These are phyloP conservation scores for Agrenia bidenticulata DNA, from an alignment of 2,888 invertebrate species.

Conservation along the genomic window DNA sequence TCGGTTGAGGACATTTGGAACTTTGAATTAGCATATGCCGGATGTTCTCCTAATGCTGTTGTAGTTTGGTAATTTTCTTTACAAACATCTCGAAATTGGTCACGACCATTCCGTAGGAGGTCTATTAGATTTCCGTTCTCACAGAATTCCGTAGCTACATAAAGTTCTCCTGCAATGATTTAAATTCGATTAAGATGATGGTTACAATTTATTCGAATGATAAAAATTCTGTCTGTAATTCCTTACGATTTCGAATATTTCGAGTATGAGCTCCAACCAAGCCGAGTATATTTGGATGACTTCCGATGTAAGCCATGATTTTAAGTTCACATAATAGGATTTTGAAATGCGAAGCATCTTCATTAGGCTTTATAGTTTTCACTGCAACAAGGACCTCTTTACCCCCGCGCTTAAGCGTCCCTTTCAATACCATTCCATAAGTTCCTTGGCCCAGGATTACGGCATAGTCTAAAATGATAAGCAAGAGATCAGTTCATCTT, in stretches of 20 bases:
- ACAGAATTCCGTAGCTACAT: not conserved
- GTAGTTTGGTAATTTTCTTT: not conserved
- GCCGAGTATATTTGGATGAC: conserved; percentile 39
- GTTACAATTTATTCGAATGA: too few species aligned
- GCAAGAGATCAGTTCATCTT: too few species aligned
- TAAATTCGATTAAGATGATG: too few species aligned
- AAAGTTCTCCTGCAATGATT: conserved; percentile 2
- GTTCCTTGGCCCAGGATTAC: conserved; percentile 36
- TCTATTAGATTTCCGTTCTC: not conserved
- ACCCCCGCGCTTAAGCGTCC: conserved; percentile 25
- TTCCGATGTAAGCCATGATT: conserved; percentile 36
- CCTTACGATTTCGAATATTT: conserved; percentile 19
- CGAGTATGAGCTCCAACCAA: conserved; percentile 38
- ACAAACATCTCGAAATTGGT: not conserved
- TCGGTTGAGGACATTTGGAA: not conserved
- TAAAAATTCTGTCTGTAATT: too few species aligned
- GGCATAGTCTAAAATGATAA: conserved; percentile 29
- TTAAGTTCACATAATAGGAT: conserved; percentile 40
- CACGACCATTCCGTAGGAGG: not conserved
- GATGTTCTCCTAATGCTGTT: not conserved
- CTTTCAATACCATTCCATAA: conserved; percentile 40
- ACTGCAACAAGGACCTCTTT: conserved; percentile 29
- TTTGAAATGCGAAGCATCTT: conserved; percentile 30
- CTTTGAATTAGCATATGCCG: not conserved
- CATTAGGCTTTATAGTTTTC: conserved; percentile 33